Base-by-base conservation (phyloP, 2,113 vertebrate species). In the Aptenodytes patagonicus region DNA sequence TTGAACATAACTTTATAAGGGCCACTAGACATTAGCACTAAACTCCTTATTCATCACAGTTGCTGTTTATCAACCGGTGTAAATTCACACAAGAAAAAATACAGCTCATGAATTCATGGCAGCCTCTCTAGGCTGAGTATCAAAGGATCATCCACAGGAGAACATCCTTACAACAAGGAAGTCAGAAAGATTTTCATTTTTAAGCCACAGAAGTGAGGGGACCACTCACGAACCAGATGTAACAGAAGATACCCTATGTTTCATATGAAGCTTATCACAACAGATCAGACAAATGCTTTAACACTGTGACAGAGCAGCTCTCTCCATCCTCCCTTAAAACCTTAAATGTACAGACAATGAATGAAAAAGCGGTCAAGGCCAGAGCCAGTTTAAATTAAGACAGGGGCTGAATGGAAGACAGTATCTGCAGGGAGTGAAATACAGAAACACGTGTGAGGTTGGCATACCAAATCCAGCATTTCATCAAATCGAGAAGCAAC, bases 221-320 rank as follows among this genome's bases (percentile, higher is more conserved):
- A 42, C 32, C 38, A 17, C 38, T 83, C 36, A 58, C 0, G 2
- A 57, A 52, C 1, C 20, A 75, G 17, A 58, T 15, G 21, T 6
- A 65, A 68, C 0, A 7, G 62, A 75, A 72, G 10, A 89, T 1
- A 42, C 3, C 34, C 24, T 13, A 36, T 0, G 0, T 71, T 62
- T 84, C 42, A 7, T 7, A 79, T 3, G 24, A 61, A 71, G n/a
- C 9, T 71, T 54, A 95, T 29, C 52, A 38, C 4, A 77, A 57
- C 17, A 69, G 10, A 42, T 13, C 38, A 84, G 13, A 68, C n/a
- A 68, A 95, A n/a, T 7, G 16, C 18, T 44, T 34, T 28, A 81
- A 61, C 11, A 20, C 28, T 11, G 2, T 21, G 26, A 54, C 1
- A 83, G 34, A 83, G 44, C 46, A 81, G 25, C 32, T 54, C 17